phyloP scores from a whole-genome alignment of 2,113 vertebrate genomes.

The Chelonoidis abingdonii region DNA sequence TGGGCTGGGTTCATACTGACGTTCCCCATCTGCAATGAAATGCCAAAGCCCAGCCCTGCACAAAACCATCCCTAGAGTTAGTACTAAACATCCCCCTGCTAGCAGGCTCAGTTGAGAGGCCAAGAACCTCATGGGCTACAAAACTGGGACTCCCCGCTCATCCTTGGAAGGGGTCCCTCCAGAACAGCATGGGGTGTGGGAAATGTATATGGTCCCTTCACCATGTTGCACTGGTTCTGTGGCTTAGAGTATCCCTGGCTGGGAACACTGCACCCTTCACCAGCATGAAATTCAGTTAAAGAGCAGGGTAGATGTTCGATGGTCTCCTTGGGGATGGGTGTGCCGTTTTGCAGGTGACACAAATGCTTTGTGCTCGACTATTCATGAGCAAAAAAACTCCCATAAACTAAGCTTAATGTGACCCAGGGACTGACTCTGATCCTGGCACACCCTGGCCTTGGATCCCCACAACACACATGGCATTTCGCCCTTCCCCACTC shows the following conservation, averaged over 20 bases:
- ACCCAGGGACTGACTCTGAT: rapidly evolving
- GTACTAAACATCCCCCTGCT: background rate
- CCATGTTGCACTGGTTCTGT: background rate
- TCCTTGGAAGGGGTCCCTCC: background rate
- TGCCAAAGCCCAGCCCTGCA: background rate
- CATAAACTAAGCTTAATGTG: background rate
- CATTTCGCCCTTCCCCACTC: background rate
- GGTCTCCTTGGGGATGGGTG: background rate
- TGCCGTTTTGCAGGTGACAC: background rate
- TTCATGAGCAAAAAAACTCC: background rate
- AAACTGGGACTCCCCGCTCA: background rate
- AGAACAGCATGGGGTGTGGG: background rate
- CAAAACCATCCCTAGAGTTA: background rate
- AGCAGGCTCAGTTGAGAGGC: background rate
- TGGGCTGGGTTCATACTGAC: background rate
- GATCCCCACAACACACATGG: background rate
- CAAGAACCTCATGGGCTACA: background rate
- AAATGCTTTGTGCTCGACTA: background rate
- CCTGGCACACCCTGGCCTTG: background rate
- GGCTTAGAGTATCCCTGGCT: rapidly evolving
- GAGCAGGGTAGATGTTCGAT: background rate
- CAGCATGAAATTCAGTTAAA: background rate
- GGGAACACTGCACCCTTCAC: background rate
- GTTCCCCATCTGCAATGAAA: background rate
- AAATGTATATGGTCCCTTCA: background rate